Evolutionary conservation across 2,113 vertebrate species (phyloP), one percentile per base, ranked within the genome.

Genomic region (Strix aluco): DNA sequence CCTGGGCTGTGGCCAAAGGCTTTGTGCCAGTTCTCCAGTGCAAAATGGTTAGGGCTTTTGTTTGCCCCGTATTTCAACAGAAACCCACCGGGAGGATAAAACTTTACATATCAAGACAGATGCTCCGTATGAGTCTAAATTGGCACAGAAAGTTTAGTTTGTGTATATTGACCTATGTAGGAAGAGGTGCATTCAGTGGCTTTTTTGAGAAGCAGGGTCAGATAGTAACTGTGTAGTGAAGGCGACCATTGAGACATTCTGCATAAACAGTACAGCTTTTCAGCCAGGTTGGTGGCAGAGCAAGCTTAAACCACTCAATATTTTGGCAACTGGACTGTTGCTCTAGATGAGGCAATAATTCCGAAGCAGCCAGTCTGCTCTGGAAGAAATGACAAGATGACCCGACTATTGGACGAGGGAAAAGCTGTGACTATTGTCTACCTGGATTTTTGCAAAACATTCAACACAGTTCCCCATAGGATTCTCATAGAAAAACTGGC

Each of bases 331-430:
- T 65, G 42, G 38, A 52, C 67, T 88, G 78, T 75, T 91, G 70
- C n/a, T 88, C 11, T 88, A 87, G 72, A 42, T 94, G 65, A 97
- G 81, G 92, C 58, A 91, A 71, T 87, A 91, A 87, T 46, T 96
- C 40, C 71, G 74, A 93, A 95, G 78, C 51, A 93, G 46, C 49
- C 46, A 67, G 79, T 83, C 38, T 88, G 61, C 83, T 87, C 66
- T 96, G 92, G 75, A 94, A 88, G 75, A 94, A 44, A 44, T 44
- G 15, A 44, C 44, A 44, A 44, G 44, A 16, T 44, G 44, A 44
- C 44, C 44, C 7, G 16, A 44, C 44, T 44, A 44, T 44, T 44
- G 16, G 44, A 44, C 16, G 16, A 44, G 44, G 44, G 42, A 44
- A 44, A 44, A 44, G 42, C 42, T 44, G 42, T 44, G 42, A 15